A percentile compares a stretch with the other conserved stretches of the same genome.
Evolutionary conservation across 2,888 invertebrate genomes (phyloP).

Genomic region (Malthinus seriepunctatus): DNA sequence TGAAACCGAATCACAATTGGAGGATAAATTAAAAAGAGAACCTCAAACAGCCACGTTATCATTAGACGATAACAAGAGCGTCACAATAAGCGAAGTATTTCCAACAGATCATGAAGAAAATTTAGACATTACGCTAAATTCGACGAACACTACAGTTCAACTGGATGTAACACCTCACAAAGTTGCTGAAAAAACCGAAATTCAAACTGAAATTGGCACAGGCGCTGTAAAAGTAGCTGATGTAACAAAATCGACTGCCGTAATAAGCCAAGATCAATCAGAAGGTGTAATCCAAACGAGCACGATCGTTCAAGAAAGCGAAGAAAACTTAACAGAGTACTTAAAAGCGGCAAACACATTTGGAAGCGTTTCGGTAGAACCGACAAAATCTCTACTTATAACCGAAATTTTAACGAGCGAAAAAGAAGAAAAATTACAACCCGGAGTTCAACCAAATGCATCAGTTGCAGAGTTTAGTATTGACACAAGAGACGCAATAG

Average conservation of each 20-base stretch:
- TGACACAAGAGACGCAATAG: slow-evolving; percentile 54
- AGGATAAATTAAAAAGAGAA: slow-evolving; percentile 31
- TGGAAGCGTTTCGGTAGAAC: slow-evolving; percentile 53
- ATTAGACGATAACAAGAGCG: slow-evolving; percentile 54
- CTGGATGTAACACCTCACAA: slow-evolving; percentile 51
- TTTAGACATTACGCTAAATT: slow-evolving; percentile 52
- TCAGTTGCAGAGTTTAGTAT: slow-evolving; percentile 40
- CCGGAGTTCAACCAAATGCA: slow-evolving; percentile 45
- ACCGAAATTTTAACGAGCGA: slow-evolving; percentile 59
- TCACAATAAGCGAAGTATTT: slow-evolving; percentile 56
- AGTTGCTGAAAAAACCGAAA: slow-evolving; percentile 52
- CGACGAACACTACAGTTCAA: slow-evolving; percentile 41
- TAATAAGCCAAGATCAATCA: slow-evolving; percentile 36
- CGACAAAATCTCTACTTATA: slow-evolving; percentile 51
- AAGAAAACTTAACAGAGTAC: slow-evolving; percentile 30
- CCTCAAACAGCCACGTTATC: slow-evolving; percentile 51
- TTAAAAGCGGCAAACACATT: slow-evolving; percentile 40
- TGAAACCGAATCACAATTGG: slow-evolving; percentile 44
- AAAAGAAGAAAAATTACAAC: slow-evolving; percentile 52
- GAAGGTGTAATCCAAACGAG: slow-evolving; percentile 44
- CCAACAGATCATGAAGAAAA: slow-evolving; percentile 57
- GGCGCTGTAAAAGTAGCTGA: slow-evolving; percentile 36
- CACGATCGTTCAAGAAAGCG: slow-evolving; percentile 50
- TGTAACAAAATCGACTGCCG: slow-evolving; percentile 33
- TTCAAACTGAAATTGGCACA: slow-evolving; percentile 24